These are phyloP conservation scores for Drosophila koepferae DNA, from an alignment of 2,888 invertebrate species.

Conservation along the genomic window DNA sequence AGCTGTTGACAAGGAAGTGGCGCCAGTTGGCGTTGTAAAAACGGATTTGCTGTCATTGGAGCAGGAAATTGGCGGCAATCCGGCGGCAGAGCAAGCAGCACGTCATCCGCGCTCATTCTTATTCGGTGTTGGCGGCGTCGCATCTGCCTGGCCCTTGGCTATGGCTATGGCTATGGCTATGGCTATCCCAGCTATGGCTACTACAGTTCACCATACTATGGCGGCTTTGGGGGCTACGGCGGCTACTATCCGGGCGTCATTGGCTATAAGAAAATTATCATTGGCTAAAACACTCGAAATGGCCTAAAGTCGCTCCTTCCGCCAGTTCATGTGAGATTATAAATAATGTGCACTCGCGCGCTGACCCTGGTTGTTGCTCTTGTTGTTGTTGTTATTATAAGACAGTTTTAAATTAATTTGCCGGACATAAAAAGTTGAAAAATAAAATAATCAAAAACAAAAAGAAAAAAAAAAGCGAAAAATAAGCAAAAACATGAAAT, in stretches of 20 bases:
- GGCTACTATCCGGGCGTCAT: slow-evolving; percentile 62
- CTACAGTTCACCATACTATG: slow-evolving; percentile 33
- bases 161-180: slow-evolving; percentile 38
- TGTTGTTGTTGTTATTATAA: slow-evolving; percentile 55
- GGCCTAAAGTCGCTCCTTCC: background rate
- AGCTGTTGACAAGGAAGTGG: slow-evolving; percentile 76
- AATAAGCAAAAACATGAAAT: slow-evolving; percentile 67
- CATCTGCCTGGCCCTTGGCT: slow-evolving; percentile 47
- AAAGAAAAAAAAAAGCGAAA: slow-evolving; percentile 7
- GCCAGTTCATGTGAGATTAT: slow-evolving; percentile 71
- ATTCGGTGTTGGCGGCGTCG: slow-evolving; percentile 33
- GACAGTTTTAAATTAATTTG: slow-evolving; percentile 79
- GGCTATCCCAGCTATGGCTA: slow-evolving; percentile 32
- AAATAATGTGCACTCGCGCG: slow-evolving; percentile 62
- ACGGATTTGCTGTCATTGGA: slow-evolving; percentile 78
- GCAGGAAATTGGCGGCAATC: slow-evolving; percentile 74
- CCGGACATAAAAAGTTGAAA: slow-evolving; percentile 73
- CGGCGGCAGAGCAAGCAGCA: slow-evolving; percentile 34
- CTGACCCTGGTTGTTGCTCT: slow-evolving; percentile 31
- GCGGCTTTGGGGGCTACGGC: too few relatives aligned
- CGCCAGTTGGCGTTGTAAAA: slow-evolving; percentile 72
- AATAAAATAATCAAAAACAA: slow-evolving; percentile 15
- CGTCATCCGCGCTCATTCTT: slow-evolving; percentile 55
- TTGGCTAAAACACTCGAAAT: slow-evolving; percentile 30
- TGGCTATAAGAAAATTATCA: slow-evolving; percentile 64